Conservation (phyloP, 2,113 vertebrate genomes). For the Centrocercus urophasianus region DNA sequence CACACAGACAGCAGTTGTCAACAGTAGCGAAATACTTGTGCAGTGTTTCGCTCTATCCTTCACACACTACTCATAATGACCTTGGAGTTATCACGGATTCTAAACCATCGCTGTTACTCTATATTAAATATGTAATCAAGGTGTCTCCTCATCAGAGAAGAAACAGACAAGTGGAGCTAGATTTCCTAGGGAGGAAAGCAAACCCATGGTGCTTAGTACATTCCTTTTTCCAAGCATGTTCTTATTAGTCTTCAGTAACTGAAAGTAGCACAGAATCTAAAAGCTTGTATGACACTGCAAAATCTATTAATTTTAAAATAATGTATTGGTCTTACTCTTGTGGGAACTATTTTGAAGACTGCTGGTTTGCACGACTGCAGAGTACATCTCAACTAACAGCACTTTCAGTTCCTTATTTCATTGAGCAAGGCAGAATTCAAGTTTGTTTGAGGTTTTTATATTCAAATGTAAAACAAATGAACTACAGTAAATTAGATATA, state of each 20-base stretch:
- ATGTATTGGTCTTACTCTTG: background rate
- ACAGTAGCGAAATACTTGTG: slow-evolving; percentile 49
- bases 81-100: slow-evolving; percentile 77
- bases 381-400: background rate
- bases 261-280: slow-evolving; percentile 64
- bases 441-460: background rate
- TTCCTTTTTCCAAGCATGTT: slow-evolving; percentile 42
- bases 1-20: slow-evolving; percentile 34
- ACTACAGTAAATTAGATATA: background rate
- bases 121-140: slow-evolving; percentile 76
- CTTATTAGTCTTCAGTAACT: slow-evolving; percentile 47
- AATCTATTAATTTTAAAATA: slow-evolving; percentile 69
- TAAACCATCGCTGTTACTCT: slow-evolving; percentile 64
- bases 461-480: background rate
- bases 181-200: slow-evolving; percentile 60
- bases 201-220: slow-evolving; percentile 52
- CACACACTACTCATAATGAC: slow-evolving; percentile 57
- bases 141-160: slow-evolving; percentile 62
- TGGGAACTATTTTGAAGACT: background rate
- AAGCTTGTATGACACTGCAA: slow-evolving; percentile 41
- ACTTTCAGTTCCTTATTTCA: background rate
- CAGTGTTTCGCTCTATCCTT: slow-evolving; percentile 59
- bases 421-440: background rate
- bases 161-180: slow-evolving; percentile 54
- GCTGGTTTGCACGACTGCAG: background rate